Evolutionary conservation across 2,888 invertebrate species (phyloP).

Genomic region (Latheticus oryzae): DNA sequence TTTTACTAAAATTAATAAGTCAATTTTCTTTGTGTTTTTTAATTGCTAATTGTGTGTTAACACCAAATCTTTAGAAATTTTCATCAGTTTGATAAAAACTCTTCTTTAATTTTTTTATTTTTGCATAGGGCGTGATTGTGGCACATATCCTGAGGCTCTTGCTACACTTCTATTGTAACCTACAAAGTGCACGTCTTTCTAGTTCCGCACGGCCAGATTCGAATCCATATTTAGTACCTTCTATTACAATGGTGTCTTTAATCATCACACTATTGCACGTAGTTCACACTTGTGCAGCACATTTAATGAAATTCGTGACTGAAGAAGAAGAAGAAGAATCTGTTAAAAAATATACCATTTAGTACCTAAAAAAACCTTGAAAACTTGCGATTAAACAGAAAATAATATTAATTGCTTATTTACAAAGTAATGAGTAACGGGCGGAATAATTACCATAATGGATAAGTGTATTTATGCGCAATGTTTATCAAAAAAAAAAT

Average conservation of each 20-base stretch:
- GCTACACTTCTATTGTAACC: conserved; percentile 48
- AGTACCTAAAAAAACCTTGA: conserved; percentile 7
- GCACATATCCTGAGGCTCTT: conserved; percentile 46
- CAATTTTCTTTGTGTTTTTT: too few species aligned
- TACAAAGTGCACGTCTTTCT: conserved; percentile 44
- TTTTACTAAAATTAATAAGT: too few species aligned
- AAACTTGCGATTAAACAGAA: conserved; percentile 11
- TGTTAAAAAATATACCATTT: conserved; percentile 9
- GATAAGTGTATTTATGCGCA: conserved; percentile 16
- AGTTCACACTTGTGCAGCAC: conserved; percentile 6
- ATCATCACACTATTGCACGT: too few species aligned
- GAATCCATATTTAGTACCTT: too few species aligned
- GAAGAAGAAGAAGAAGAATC: conserved; percentile 4
- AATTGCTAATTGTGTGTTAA: too few species aligned
- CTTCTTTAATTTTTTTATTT: too few species aligned
- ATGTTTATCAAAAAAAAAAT: too few species aligned
- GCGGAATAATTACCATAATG: conserved; percentile 26
- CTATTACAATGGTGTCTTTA: conserved; percentile 30
- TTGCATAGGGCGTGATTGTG: conserved; percentile 26
- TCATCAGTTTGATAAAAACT: too few species aligned
- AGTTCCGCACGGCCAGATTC: conserved; percentile 36
- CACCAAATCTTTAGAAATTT: too few species aligned
- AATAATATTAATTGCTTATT: conserved; percentile 24
- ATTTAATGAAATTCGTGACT: conserved; percentile 32
- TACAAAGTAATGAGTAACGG: conserved; percentile 17